phyloP scores from a whole-genome alignment of 2,888 invertebrate species.

The Seira sanloemensis region DNA sequence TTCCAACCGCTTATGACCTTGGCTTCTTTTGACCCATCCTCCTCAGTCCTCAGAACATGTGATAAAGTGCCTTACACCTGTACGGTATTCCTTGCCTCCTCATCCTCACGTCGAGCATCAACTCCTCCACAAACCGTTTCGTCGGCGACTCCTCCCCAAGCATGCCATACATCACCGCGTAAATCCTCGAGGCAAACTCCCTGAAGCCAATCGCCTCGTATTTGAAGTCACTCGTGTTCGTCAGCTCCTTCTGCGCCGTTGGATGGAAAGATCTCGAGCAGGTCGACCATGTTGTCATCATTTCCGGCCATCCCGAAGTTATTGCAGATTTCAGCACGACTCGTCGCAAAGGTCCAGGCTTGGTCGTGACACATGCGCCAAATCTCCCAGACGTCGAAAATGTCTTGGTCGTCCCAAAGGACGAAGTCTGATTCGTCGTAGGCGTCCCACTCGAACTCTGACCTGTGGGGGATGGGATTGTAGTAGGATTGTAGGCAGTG shows the following conservation, averaged over 20 bases:
- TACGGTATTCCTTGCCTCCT: constrained; percentile 23
- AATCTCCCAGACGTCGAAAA: constrained; percentile 43
- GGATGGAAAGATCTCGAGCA: constrained; percentile 30
- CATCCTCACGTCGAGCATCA: constrained; percentile 21
- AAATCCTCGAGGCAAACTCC: constrained; percentile 36
- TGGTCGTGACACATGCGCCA: constrained; percentile 50
- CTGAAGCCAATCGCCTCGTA: constrained; percentile 46
- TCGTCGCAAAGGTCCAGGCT: background rate
- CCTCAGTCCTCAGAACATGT: no score
- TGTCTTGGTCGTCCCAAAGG: constrained; percentile 34
- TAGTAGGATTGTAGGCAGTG: no score
- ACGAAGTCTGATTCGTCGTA: constrained; percentile 23
- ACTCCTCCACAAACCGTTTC: constrained; percentile 26
- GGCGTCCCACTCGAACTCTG: constrained; percentile 28
- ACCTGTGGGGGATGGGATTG: no score
- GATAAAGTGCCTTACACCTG: constrained; percentile 31
- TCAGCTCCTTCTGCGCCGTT: constrained; percentile 20
- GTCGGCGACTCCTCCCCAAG: background rate
- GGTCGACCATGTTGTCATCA: constrained; percentile 5
- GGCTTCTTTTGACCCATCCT: no score
- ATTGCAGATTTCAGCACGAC: constrained; percentile 34
- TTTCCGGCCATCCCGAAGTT: constrained; percentile 45
- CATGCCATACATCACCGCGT: constrained; percentile 22
- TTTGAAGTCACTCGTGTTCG: background rate
- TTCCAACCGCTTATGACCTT: no score